Base-by-base conservation (phyloP, 2,888 invertebrate species). In the Dasysyrphus albostriatus region DNA sequence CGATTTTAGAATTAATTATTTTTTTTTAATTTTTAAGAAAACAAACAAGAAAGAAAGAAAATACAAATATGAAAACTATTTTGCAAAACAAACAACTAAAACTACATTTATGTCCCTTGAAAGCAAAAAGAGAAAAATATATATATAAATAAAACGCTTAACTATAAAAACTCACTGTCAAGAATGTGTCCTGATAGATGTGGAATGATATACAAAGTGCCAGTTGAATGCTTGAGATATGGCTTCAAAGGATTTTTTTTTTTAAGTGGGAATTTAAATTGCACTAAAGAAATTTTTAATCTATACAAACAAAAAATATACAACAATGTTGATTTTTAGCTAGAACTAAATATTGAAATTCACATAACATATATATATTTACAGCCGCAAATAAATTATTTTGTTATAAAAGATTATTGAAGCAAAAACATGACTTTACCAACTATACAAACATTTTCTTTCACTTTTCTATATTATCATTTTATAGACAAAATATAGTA, bases 1-100 rank as follows among this genome's bases (percentile, higher is more conserved):
- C 72, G 73, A 87, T 76, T 39, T 72, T 87, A 82, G 87, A 79
- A 34, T 79, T 87, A 83, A 79, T 82, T 24, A 24, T 65, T 51
- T 75, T 67, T 78, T 74, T 47, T 47, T 47, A 16, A 72, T 34
- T 51, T 59, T 75, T 87, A 87, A 87, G 87, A 67, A 34, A 37
- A 59, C 37, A 75, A 34, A 32, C 58, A 2, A 12, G 14, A 14
- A 29, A 34, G 63, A 37, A 56, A 42, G 5, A 47, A 59, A 58
- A n/a, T 24, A 3, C 24, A 24, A 24, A 42, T 65, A 56, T 12
- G 10, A 67, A 75, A 6, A 78, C 63, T 76, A 67, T 56, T 69
- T 67, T 69, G 49, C 73, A 73, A 69, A 51, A 51, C 49, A 58
- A 73, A 10, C 5, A 37, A 39, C 9, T 78, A 16, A 76, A 75